These are phyloP conservation scores for Itoplectis maculator DNA, from an alignment of 2,888 invertebrate genomes.

Conservation along the genomic window DNA sequence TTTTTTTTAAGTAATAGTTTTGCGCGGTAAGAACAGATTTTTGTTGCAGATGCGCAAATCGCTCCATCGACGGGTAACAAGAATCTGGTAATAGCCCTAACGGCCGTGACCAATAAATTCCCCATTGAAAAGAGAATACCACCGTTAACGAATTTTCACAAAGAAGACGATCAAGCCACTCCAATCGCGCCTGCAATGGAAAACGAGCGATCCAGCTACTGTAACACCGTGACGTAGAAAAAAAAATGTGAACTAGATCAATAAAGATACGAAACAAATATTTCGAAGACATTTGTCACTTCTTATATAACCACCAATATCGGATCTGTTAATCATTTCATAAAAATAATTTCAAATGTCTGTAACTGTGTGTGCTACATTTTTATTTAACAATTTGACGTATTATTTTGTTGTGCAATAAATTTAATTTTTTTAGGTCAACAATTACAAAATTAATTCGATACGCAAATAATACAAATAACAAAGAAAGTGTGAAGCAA, in stretches of 20 bases:
- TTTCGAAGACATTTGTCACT: neutral
- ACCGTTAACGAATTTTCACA: neutral
- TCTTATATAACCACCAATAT: neutral
- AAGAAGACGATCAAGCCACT: conserved; percentile 34
- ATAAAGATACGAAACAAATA: conserved; percentile 4
- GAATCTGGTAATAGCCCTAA: conserved; percentile 64
- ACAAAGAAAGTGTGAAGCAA: too few relatives aligned
- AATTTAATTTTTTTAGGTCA: neutral
- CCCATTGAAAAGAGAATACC: conserved; percentile 49
- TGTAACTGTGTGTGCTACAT: neutral
- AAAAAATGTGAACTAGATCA: neutral
- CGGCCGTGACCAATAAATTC: conserved; percentile 48
- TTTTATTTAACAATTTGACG: neutral
- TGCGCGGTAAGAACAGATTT: neutral
- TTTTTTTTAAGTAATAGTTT: too few relatives aligned
- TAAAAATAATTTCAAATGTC: neutral
- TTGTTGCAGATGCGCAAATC: conserved; percentile 71
- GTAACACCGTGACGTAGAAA: neutral
- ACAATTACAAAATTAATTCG: neutral
- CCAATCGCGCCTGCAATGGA: neutral
- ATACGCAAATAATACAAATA: too few relatives aligned
- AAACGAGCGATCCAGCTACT: neutral
- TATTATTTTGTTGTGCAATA: neutral
- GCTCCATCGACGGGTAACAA: conserved; percentile 65
- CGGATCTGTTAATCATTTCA: neutral